phyloP scores from a whole-genome alignment of 2,888 invertebrate species.

The Lydus trimaculatus region DNA sequence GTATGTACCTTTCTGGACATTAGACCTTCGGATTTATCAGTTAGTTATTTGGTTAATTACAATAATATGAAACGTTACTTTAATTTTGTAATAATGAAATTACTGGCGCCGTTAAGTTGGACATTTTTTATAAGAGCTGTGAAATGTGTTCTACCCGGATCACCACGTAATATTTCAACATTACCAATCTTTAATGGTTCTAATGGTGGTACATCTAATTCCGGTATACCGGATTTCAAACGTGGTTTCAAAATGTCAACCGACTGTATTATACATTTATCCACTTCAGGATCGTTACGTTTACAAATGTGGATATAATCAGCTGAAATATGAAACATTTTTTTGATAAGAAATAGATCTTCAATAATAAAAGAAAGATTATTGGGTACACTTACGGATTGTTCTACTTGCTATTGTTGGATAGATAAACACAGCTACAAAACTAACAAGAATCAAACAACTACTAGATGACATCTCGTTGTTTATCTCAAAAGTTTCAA shows the following conservation, averaged over 20 bases:
- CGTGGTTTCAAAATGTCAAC: slow-evolving; percentile 67
- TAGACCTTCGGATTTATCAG: slow-evolving; percentile 65
- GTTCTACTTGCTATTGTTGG: background rate
- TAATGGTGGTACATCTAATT: slow-evolving; percentile 71
- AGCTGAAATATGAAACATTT: slow-evolving; percentile 60
- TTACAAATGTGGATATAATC: slow-evolving; percentile 71
- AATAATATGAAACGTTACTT: slow-evolving; percentile 64
- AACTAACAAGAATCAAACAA: background rate
- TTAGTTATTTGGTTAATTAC: too few relatives aligned
- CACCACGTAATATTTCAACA: slow-evolving; percentile 68
- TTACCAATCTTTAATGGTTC: slow-evolving; percentile 71
- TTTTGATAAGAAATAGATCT: too few relatives aligned
- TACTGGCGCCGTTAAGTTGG: slow-evolving; percentile 63
- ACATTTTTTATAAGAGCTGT: slow-evolving; percentile 63
- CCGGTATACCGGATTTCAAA: slow-evolving; percentile 70
- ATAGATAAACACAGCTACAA: background rate
- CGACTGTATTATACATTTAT: slow-evolving; percentile 69
- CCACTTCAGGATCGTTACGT: slow-evolving; percentile 68
- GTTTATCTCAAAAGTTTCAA: background rate
- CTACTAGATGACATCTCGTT: background rate
- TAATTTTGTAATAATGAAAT: slow-evolving; percentile 64
- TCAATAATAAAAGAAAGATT: too few relatives aligned
- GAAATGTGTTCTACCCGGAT: slow-evolving; percentile 56
- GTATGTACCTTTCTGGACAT: slow-evolving; percentile 63
- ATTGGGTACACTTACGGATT: slow-evolving; percentile 28